phyloP scores from a whole-genome alignment of 1,140 invertebrate genomes.

The Ectropis grisescens region DNA sequence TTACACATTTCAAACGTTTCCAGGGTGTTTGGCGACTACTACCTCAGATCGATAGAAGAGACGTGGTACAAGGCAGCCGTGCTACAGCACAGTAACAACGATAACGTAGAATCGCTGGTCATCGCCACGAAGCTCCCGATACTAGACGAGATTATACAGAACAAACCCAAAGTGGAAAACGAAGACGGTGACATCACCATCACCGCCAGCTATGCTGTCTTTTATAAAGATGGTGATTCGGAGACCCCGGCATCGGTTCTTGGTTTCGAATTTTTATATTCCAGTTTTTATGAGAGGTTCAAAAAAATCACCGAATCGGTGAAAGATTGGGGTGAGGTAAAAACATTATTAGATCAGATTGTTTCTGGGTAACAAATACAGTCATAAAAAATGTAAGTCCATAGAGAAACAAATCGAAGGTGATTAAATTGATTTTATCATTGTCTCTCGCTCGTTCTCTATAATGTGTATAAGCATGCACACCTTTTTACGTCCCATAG shows the following conservation, averaged over 20 bases:
- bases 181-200: conserved; percentile 74
- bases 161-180: conserved; percentile 21
- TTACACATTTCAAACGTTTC: no score
- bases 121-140: conserved; percentile 83
- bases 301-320: conserved; percentile 75
- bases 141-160: conserved; percentile 53
- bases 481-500: no score
- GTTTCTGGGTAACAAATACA: no score
- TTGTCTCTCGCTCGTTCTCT: no score
- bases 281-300: conserved; percentile 76
- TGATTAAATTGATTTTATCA: no score
- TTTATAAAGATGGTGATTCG: conserved; percentile 80
- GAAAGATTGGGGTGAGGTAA: conserved; percentile 13
- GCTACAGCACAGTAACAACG: conserved; percentile 83
- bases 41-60: conserved; percentile 88
- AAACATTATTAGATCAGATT: no score
- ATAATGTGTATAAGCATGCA: no score
- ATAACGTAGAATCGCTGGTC: conserved; percentile 81
- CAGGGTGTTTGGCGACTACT: conserved; percentile 83
- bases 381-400: no score
- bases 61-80: conserved; percentile 94
- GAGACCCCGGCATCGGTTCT: conserved; percentile 90
- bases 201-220: conserved; percentile 88
- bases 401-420: no score
- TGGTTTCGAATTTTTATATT: conserved; percentile 85